Evolutionary conservation across 2,797 vertebrate species (phyloP), one percentile per base, ranked within the genome.

Genomic region (Pelochelys cantorii): DNA sequence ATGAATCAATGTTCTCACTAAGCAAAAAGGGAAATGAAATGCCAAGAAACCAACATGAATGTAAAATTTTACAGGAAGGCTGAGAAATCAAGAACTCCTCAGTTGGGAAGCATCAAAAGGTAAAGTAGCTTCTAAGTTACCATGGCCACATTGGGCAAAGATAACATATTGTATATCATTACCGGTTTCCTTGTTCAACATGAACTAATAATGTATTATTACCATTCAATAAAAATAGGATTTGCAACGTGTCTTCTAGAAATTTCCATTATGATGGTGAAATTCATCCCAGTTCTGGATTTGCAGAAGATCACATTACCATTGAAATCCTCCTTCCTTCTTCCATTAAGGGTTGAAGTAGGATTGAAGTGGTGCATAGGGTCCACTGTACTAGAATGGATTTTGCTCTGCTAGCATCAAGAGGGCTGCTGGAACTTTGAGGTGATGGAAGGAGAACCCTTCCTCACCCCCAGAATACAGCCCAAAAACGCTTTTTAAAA

Each of bases 41-140:
- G 74, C 5, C 48, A 77, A 82, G 71, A 90, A 89, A 74, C 74
- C 7, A 55, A 62, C 71, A 86, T 23, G 65, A n/a, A 18, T 86
- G 37, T 83, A 15, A 17, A 84, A 83, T 86, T 55, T 7, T 85
- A n/a, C 12, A 89, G 91, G 79, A 82, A 86, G 95, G 59, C 14
- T 85, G 34, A 91, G 13, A 71, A 71, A 71, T 71, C n/a, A 71
- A 23, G 68, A 86, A 29, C 1, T 85, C 31, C 3, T 7, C 77
- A 81, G 71, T 34, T 88, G 79, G 74, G 14, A 23, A 81, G 57
- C 2, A 4, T 55, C 52, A 84, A 90, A 85, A 79, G 53, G 7
- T 57, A 31, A 89, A 83, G 10, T 2, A 22, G n/a, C 88, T 93
- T 81, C 34, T 22, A 71, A 34, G n/a, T 71, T 71, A 71, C 68